Evolutionary conservation across 2,888 invertebrate species (phyloP).

Genomic region (Hoplodrina ambigua): DNA sequence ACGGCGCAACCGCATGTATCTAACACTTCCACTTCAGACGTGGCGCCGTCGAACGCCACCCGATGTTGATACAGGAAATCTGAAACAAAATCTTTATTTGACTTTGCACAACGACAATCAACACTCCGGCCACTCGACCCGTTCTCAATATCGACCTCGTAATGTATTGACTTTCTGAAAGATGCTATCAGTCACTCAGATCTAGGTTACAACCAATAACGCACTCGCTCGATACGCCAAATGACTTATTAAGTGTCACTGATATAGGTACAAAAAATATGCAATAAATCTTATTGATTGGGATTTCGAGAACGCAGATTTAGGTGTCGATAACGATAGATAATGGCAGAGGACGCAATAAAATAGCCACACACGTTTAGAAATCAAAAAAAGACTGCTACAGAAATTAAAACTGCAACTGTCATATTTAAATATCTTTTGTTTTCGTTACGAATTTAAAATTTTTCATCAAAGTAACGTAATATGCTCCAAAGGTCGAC

Average conservation of each 20-base stretch:
- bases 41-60: constrained; percentile 93
- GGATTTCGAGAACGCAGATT: constrained; percentile 53
- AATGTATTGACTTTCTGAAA: constrained; percentile 71
- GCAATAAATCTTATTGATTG: constrained; percentile 55
- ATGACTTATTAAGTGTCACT: constrained; percentile 68
- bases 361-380: not conserved
- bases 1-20: constrained; percentile 95
- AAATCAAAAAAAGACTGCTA: not conserved
- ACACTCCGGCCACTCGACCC: constrained; percentile 54
- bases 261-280: constrained; percentile 53
- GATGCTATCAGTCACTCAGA: constrained; percentile 75
- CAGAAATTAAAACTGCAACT: not conserved
- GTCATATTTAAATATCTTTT: constrained; percentile 11
- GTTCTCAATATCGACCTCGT: constrained; percentile 64
- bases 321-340: constrained; percentile 45
- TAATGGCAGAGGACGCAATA: not conserved
- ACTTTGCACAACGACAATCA: constrained; percentile 56
- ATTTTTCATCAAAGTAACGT: constrained; percentile 36
- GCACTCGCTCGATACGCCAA: constrained; percentile 68
- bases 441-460: constrained; percentile 2
- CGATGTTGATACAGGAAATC: constrained; percentile 95
- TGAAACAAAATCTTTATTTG: constrained; percentile 79
- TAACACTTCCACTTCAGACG: constrained; percentile 94
- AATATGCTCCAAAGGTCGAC: constrained; percentile 77
- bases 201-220: constrained; percentile 77